These are phyloP conservation scores for Semibalanus balanoides DNA, from an alignment of 1,140 invertebrate genomes.

Conservation along the genomic window DNA sequence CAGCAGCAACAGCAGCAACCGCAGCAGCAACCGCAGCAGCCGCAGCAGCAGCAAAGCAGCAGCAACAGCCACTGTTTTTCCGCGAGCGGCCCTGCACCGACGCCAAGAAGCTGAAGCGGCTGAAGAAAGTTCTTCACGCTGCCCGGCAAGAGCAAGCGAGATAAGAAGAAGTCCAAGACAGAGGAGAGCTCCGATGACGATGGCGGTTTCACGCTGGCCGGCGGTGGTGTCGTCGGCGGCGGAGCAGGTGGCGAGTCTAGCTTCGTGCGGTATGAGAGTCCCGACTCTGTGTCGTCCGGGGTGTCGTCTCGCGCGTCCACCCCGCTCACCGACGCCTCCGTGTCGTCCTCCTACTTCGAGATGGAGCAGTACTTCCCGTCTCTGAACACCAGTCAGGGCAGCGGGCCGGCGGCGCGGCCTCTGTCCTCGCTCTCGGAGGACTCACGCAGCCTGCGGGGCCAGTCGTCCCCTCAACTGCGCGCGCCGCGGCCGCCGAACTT, in stretches of 20 bases:
- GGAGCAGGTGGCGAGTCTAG: neutral
- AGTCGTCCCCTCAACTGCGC: neutral
- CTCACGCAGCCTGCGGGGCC: neutral
- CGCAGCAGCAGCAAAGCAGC: no score
- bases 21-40: no score
- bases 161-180: neutral
- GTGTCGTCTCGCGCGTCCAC: conserved; percentile 14
- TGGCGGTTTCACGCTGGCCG: neutral
- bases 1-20: no score
- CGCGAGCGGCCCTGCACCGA: neutral
- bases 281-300: neutral
- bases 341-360: conserved; percentile 8
- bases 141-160: neutral
- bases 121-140: neutral
- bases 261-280: neutral
- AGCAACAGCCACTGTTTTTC: no score
- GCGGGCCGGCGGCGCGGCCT: no score
- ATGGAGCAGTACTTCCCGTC: conserved; percentile 5
- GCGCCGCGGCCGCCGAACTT: neutral
- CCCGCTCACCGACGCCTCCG: conserved; percentile 14
- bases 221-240: neutral
- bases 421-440: neutral
- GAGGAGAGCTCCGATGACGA: neutral
- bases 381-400: neutral
- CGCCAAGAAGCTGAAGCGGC: neutral